Base-by-base conservation (phyloP, 2,888 invertebrate species). In the Xestia c-nigrum region DNA sequence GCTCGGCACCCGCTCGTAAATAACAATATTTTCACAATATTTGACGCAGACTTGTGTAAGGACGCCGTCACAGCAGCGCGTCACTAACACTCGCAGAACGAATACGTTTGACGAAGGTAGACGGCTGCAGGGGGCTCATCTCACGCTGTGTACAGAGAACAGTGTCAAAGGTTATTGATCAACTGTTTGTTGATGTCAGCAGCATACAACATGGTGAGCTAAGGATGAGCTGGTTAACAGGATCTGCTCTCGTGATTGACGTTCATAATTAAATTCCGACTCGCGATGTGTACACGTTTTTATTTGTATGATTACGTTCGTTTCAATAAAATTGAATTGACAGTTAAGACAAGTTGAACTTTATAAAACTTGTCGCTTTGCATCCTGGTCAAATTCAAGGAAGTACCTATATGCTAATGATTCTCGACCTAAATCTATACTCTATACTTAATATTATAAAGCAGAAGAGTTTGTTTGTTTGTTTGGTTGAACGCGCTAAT, bases 21-120 rank as follows among this genome's bases (percentile, higher is more conserved):
- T 68, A 79, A 68, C 68, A 77, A 64, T 55, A 78, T 67, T 71
- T 76, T 68, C n/a, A 38, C 50, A 59, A 69, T 69, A 75, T 65
- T 77, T 57, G n/a, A 47, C 19, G 57, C 38, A 24, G 43, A 55
- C n/a, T 19, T 43, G n/a, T 7, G n/a, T 71, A 63, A 63, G n/a
- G 72, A 31, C 31, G 43, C 71, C 31, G 52, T 19, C 50, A 31
- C 14, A 52, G 43, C 10, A 21, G 50, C 24, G 31, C 71, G 72
- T 71, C 74, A 19, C 43, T 6, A 31, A 63, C 72, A 72, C 72
- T 16, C 73, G 47, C 24, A 40, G 14, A 14, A n/a, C 12, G 16
- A 46, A 52, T 19, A 55, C 24, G 24, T 16, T 63, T 76, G 76
- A 76, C 40, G 55, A 63, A 67, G 75, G 67, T 68, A 19, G 24